Percentiles rank a stretch among this genome's conserved stretches.
These are phyloP conservation scores for Cichlasoma orientale DNA, from an alignment of 2,797 vertebrate species.

Conservation along the genomic window DNA sequence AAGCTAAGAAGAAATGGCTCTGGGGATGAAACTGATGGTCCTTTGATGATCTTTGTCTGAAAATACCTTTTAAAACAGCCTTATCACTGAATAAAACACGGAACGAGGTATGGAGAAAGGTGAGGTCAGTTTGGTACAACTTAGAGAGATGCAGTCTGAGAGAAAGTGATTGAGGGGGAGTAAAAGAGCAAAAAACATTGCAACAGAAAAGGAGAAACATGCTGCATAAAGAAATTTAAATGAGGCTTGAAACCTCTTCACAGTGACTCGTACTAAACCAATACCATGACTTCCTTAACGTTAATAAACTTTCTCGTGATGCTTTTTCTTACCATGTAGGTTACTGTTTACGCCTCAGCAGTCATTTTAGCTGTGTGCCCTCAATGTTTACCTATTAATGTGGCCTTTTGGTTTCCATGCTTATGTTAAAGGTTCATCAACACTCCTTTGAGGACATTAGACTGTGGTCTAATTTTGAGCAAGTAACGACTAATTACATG, in stretches of 20 bases:
- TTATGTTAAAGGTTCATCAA: background rate
- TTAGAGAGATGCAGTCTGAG: background rate
- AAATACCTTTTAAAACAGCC: background rate
- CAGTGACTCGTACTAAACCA: conserved; percentile 58
- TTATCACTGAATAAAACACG: background rate
- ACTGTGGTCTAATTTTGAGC: background rate
- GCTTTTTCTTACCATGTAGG: conserved; percentile 16
- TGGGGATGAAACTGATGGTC: background rate
- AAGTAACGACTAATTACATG: too few relatives aligned
- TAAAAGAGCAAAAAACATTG: background rate
- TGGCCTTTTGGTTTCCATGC: background rate
- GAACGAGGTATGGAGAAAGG: background rate
- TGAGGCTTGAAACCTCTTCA: conserved; percentile 26
- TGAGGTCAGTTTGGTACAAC: background rate
- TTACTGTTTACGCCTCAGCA: conserved; percentile 33
- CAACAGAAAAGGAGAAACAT: background rate
- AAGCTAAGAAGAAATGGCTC: background rate
- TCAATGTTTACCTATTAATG: background rate
- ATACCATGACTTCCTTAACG: conserved; percentile 6
- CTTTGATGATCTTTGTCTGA: background rate
- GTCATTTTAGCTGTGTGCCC: background rate
- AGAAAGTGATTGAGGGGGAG: background rate
- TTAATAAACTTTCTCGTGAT: conserved; percentile 51
- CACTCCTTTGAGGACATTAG: background rate
- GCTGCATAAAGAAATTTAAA: conserved; percentile 13